Base-by-base conservation (phyloP, 2,888 invertebrate genomes). In the Odontocerum albicorne region DNA sequence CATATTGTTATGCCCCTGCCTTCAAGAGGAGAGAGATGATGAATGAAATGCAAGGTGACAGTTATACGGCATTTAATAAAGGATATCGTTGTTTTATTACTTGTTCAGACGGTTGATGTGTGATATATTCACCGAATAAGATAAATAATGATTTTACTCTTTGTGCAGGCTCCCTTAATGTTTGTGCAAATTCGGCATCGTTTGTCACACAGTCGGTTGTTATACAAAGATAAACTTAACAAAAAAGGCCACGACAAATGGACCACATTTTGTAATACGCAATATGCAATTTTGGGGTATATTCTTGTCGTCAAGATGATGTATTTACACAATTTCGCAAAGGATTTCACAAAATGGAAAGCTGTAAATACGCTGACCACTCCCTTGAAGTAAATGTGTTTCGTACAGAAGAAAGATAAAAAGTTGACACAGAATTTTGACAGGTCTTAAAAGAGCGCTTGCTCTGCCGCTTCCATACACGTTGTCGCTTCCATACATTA, bases 81-180 rank as follows among this genome's bases (percentile, higher is more conserved):
- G 47, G 42, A 49, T 15, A 42, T 54, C 49, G 43, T 54, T 54
- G 54, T 54, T 54, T 54, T 49, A 49, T 54, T 47, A 39, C 47
- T 33, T 8, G 13, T 33, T 38, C n/a, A 40, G 17, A 40, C 32
- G 40, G 46, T 47, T 47, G 53, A 20, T 39, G 32, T 45, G 52
- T 45, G 20, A 15, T 53, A 43, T 43, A 54, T 49, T 49, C 35
- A 49, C 47, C 49, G 36, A 54, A 54, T 43, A 54, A 22, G 27
- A 54, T 45, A 36, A 47, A 54, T 47, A 47, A 49, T 36, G 43
- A 20, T 35, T 19, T 6, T 15, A 35, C 15, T 32, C 47, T 54
- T 54, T 54, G 54, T 54, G 15, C 32, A 31, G 16, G 38, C 27
- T 45, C 38, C 31, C 8, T 17, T 44, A 19, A 22, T 32, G 19